Conservation (phyloP, 2,797 vertebrate genomes). For the Schizothorax lantsangensis region DNA sequence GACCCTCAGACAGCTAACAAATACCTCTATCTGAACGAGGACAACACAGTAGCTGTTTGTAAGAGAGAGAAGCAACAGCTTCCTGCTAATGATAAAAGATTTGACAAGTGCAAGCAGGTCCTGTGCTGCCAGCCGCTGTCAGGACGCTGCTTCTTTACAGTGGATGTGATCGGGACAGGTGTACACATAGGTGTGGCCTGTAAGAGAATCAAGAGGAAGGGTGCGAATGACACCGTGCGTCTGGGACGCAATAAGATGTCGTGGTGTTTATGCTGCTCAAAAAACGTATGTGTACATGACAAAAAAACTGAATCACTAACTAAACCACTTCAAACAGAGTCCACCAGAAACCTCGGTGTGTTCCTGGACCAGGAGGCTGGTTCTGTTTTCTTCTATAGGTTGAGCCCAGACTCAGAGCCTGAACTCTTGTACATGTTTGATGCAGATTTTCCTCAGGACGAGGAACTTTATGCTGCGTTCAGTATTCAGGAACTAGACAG, state of each 20-base stretch:
- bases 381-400: constrained; percentile 12
- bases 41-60: background rate
- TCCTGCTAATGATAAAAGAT: background rate
- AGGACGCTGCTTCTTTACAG: constrained; percentile 21
- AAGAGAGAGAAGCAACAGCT: background rate
- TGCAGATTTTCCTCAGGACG: background rate
- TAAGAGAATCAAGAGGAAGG: constrained; percentile 15
- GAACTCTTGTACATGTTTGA: constrained; percentile 27
- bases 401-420: background rate
- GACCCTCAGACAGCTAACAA: constrained; percentile 2
- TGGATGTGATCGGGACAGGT: background rate
- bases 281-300: background rate
- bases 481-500: constrained; percentile 3
- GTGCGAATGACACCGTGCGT: background rate
- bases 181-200: constrained; percentile 26
- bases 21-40: background rate
- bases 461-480: constrained; percentile 21
- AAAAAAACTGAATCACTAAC: background rate
- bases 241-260: constrained; percentile 15
- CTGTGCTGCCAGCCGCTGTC: constrained; percentile 11
- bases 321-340: background rate
- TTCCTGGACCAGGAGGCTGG: constrained; percentile 10
- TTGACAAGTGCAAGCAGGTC: constrained; percentile 28
- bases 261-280: constrained; percentile 22
- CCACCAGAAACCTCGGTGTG: background rate